phyloP scores from a whole-genome alignment of 2,113 vertebrate species.

The Perca flavescens region DNA sequence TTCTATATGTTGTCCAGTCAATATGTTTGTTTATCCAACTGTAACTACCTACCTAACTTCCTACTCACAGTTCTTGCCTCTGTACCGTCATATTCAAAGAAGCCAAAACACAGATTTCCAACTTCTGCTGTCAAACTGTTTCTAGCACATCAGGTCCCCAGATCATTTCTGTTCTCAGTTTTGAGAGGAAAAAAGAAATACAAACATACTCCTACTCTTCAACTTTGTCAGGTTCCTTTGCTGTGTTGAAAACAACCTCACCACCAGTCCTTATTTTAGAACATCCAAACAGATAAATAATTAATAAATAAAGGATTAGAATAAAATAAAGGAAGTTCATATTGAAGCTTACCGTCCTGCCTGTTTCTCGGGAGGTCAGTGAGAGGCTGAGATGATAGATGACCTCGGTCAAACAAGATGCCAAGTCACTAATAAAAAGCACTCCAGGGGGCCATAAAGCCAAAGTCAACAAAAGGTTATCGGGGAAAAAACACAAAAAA shows the following conservation, averaged over 20 bases:
- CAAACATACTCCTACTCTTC: conserved; percentile 13
- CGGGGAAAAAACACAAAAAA: conserved; percentile 8
- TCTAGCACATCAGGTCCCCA: conserved; percentile 35
- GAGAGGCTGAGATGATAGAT: conserved; percentile 27
- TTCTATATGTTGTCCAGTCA: not conserved
- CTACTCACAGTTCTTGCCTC: conserved; percentile 26
- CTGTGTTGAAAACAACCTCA: not conserved
- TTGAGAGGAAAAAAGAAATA: not conserved
- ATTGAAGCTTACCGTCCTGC: not conserved
- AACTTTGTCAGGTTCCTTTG: conserved; percentile 1
- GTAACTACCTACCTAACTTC: conserved; percentile 22
- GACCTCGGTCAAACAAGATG: conserved; percentile 27
- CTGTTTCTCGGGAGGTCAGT: conserved; percentile 1
- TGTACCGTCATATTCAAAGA: conserved; percentile 5
- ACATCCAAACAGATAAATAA: conserved; percentile 25
- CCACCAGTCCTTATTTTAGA: not conserved
- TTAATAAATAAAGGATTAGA: not conserved
- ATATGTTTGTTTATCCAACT: conserved; percentile 44
- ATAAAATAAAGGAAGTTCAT: not conserved
- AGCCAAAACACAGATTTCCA: conserved; percentile 20
- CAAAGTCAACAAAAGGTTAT: conserved; percentile 64
- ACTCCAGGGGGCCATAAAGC: conserved; percentile 32
- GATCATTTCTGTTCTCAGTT: conserved; percentile 30
- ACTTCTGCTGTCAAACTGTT: conserved; percentile 28
- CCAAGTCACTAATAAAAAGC: conserved; percentile 51